Percentiles rank a stretch among this genome's conserved stretches.
These are phyloP conservation scores for Dryomyza anilis DNA, from an alignment of 2,888 invertebrate genomes.

Conservation along the genomic window DNA sequence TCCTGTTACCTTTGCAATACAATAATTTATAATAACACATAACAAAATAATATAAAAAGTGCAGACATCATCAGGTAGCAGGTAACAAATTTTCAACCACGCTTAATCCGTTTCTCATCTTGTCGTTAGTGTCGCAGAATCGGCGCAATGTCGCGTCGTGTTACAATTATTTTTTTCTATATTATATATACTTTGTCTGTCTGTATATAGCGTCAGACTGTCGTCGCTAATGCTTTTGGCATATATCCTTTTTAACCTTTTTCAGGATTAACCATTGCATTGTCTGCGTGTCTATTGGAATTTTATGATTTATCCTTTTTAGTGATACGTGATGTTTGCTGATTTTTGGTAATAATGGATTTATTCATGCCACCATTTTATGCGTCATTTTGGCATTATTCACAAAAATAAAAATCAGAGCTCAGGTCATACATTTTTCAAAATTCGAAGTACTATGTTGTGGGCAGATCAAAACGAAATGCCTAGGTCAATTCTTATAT, in stretches of 20 bases:
- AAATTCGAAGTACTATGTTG: too few species aligned
- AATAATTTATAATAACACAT: slow-evolving; percentile 11
- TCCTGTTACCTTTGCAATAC: not conserved
- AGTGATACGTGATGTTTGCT: not conserved
- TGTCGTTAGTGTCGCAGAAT: not conserved
- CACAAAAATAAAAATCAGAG: too few species aligned
- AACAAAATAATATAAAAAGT: not conserved
- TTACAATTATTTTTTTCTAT: slow-evolving; percentile 29
- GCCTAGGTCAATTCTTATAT: too few species aligned
- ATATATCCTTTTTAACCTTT: not conserved
- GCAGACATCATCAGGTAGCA: not conserved
- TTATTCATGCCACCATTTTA: not conserved
- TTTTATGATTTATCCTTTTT: too few species aligned
- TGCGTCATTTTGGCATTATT: too few species aligned
- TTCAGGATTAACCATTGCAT: not conserved
- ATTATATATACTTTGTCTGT: slow-evolving; percentile 1
- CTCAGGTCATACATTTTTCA: too few species aligned
- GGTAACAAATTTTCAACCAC: slow-evolving; percentile 6
- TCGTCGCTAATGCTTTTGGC: not conserved
- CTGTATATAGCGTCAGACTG: not conserved
- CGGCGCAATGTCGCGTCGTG: slow-evolving; percentile 32
- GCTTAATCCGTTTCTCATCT: not conserved
- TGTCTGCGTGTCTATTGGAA: too few species aligned
- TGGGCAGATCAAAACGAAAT: too few species aligned
- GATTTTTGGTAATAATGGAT: too few species aligned